phyloP scores from a whole-genome alignment of 2,888 invertebrate species.

The Helleia helle region DNA sequence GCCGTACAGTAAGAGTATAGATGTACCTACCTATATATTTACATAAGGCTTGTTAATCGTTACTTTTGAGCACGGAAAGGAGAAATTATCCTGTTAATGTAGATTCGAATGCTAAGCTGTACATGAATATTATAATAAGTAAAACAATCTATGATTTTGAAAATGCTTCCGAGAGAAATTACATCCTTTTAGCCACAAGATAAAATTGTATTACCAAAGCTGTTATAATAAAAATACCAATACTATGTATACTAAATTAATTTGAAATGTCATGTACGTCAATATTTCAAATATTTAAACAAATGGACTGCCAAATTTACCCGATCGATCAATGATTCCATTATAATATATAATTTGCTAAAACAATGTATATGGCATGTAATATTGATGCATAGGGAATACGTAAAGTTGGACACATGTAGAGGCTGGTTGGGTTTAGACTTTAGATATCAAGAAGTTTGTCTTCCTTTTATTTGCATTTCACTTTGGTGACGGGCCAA shows the following conservation, averaged over 20 bases:
- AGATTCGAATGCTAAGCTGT: neutral
- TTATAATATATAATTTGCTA: no score
- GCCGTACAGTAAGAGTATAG: neutral
- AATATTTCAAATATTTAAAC: no score
- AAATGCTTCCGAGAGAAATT: neutral
- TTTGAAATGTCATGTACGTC: neutral
- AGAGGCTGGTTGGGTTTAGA: no score
- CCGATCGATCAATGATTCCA: neutral
- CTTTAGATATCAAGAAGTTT: no score
- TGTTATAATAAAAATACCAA: neutral
- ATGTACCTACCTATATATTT: neutral
- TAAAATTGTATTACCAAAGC: neutral
- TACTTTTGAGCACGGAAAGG: conserved; percentile 6
- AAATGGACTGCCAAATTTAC: no score
- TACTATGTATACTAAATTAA: neutral
- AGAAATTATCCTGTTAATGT: conserved; percentile 3
- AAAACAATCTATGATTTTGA: no score
- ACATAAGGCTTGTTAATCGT: conserved; percentile 2
- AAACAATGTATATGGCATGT: no score
- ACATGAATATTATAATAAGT: no score
- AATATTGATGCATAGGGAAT: no score
- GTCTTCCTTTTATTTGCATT: conserved; percentile 8
- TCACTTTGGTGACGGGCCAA: conserved; percentile 31
- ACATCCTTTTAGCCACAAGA: neutral
- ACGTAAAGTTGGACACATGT: no score